Percentiles rank a stretch among this genome's conserved stretches.
Evolutionary conservation across 2,797 vertebrate species (phyloP).

Genomic region (Cirrhinus mrigala): DNA sequence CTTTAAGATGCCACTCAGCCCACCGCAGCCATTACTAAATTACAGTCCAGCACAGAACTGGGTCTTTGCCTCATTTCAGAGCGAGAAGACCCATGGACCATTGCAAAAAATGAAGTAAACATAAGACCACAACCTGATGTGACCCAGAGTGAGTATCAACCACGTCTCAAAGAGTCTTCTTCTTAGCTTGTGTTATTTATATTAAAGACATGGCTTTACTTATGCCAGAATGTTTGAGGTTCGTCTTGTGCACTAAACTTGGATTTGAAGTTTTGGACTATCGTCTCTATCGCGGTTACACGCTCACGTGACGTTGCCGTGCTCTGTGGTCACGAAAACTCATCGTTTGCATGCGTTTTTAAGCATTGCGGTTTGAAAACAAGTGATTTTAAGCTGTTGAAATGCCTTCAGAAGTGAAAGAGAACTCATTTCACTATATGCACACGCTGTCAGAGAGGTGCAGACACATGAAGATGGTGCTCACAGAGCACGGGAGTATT

Average conservation of each 20-base stretch:
- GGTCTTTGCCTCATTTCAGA: constrained; percentile 55
- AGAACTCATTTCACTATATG: too few species aligned
- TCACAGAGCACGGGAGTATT: too few species aligned
- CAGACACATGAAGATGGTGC: too few species aligned
- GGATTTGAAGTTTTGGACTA: neutral
- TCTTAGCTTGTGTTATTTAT: neutral
- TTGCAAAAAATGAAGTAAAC: constrained; percentile 43
- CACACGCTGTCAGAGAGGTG: too few species aligned
- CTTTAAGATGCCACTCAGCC: constrained; percentile 51
- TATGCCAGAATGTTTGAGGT: neutral
- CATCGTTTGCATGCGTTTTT: too few species aligned
- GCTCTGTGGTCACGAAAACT: too few species aligned
- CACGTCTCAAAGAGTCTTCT: neutral
- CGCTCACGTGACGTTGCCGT: too few species aligned
- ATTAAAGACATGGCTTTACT: neutral
- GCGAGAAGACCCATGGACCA: constrained; percentile 37
- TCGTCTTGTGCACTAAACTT: neutral
- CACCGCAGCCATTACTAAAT: constrained; percentile 56
- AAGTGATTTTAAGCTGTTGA: too few species aligned
- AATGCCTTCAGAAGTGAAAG: too few species aligned
- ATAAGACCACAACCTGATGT: constrained; percentile 27
- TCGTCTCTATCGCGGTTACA: too few species aligned
- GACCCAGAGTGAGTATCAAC: constrained; percentile 7
- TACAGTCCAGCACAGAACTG: constrained; percentile 47
- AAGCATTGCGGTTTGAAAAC: too few species aligned